Evolutionary conservation across 2,888 invertebrate genomes (phyloP), one percentile per base, ranked within the genome.

Genomic region (Melieria picta): DNA sequence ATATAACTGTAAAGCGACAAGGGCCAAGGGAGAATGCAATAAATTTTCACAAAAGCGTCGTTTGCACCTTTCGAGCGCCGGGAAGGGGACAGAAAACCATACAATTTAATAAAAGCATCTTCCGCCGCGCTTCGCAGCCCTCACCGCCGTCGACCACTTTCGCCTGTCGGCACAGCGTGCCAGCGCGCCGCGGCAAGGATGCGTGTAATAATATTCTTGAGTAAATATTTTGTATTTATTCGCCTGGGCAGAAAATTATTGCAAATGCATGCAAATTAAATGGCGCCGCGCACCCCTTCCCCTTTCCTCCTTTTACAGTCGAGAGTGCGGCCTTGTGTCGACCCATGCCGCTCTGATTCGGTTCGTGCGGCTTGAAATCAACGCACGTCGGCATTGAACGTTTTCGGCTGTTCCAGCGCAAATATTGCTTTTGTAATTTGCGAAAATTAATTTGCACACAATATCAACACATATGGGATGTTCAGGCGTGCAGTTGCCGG

Each of bases 221-320:
- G 82, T 80, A 82, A 81, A 84, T 82, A 79, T 79, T 78, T 79
- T 75, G 75, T 71, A 69, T 75, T 74, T 74, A 72, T 77, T 76
- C 73, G 76, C 69, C 50, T 75, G 73, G 69, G 71, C 74, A 73
- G 67, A 76, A 79, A 85, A 84, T 85, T 81, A 85, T 85, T 80
- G 83, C 82, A 77, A 80, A 79, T 80, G 75, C 80, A 85, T 85
- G 85, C 83, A 86, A 85, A 86, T 85, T 79, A 81, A 83, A 30
- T 30, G 30, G 30, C 30, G 30, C 30, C 30, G 30, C 30, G 2
- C 30, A 30, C 30, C 30, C 30, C 30, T 30, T 30, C 30, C 30
- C 30, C 30, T 2, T 30, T 30, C 1, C 30, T 30, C 2, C 30
- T 30, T 30, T 30, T 30, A 30, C 30, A 30, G 30, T 30, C 30